phyloP scores from a whole-genome alignment of 2,797 vertebrate genomes.

The Chaunax sp. region DNA sequence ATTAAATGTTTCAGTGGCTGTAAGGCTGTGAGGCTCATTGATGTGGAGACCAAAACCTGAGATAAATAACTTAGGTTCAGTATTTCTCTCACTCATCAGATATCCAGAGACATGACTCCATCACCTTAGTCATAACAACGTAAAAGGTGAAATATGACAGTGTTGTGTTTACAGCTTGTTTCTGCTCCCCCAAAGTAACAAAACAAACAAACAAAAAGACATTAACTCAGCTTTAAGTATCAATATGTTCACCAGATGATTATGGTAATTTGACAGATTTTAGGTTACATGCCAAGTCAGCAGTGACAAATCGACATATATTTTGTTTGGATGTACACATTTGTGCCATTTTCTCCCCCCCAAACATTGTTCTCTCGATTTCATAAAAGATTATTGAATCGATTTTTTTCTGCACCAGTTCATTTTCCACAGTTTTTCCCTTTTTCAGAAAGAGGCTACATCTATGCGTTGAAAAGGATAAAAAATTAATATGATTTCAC shows the following conservation, averaged over 20 bases:
- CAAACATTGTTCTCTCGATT: conserved; percentile 11
- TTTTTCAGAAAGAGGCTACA: conserved; percentile 21
- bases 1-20: too few relatives aligned
- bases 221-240: background rate
- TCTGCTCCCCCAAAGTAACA: too few relatives aligned
- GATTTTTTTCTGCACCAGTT: conserved; percentile 29
- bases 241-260: too few relatives aligned
- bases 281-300: background rate
- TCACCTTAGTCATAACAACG: too few relatives aligned
- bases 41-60: too few relatives aligned
- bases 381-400: conserved; percentile 31
- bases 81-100: too few relatives aligned
- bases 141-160: too few relatives aligned
- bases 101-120: too few relatives aligned
- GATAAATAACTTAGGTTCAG: too few relatives aligned
- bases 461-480: conserved; percentile 46
- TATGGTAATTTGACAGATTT: background rate
- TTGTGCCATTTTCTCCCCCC: background rate
- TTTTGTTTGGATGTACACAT: background rate
- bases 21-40: too few relatives aligned
- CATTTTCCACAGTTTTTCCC: conserved; percentile 33
- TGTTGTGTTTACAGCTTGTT: too few relatives aligned
- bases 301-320: background rate
- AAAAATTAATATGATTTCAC: conserved; percentile 56
- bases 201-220: too few relatives aligned